Conservation (phyloP, 35 echinoderm and acorn worm species). For the Ophiothrix spiculata region DNA sequence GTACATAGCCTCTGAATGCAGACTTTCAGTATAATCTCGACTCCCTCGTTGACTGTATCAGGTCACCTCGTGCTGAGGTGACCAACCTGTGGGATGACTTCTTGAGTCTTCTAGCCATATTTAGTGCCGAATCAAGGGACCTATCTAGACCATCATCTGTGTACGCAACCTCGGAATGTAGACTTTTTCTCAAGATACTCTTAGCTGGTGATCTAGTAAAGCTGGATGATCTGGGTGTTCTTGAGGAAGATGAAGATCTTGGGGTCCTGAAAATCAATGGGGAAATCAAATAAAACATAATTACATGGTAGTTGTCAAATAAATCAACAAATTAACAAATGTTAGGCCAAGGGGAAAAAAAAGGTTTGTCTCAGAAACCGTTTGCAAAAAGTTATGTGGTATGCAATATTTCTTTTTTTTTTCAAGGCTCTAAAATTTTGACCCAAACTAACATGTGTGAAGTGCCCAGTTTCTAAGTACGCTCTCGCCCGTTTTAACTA, state of each 20-base stretch:
- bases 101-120: constrained; percentile 33
- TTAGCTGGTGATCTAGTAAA: not conserved
- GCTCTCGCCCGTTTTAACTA: no score
- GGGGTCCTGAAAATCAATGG: not conserved
- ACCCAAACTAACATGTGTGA: no score
- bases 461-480: no score
- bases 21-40: no score
- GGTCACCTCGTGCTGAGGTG: constrained; percentile 10
- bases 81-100: constrained; percentile 27
- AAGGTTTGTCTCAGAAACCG: not conserved
- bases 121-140: constrained; percentile 35
- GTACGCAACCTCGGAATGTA: not conserved
- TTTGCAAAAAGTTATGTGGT: not conserved
- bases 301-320: not conserved
- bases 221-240: not conserved
- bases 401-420: no score
- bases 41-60: not conserved
- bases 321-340: not conserved
- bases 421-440: no score
- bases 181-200: not conserved
- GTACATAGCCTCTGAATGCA: not conserved
- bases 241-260: not conserved
- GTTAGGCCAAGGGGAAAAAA: not conserved
- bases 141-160: not conserved
- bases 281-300: not conserved